Evolutionary conservation across 2,888 invertebrate genomes (phyloP), one percentile per base, ranked within the genome.

Genomic region (Pinctada fucata): DNA sequence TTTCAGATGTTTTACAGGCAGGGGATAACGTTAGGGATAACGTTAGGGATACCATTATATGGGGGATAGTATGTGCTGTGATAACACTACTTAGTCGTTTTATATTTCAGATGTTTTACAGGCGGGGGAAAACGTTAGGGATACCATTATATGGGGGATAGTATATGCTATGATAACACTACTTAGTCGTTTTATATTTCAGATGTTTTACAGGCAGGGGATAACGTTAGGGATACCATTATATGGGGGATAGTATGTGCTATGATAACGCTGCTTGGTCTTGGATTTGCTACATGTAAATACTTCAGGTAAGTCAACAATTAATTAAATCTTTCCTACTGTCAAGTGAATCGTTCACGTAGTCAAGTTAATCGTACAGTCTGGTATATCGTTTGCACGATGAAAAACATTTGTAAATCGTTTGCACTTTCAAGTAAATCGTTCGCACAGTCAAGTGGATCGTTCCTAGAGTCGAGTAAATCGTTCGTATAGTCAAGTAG

Each of bases 161-260:
- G 31, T 31, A 31, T 31, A 1, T 31, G 31, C 31, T 31, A 31
- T 31, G 31, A 31, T 31, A 31, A 31, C 31, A 31, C 31, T 31
- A 31, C 31, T 31, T 31, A 31, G 0, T 0, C 31, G 31, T 31
- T 31, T 31, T 31, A 31, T 31, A 31, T 31, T 31, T 1, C 31
- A 31, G 31, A 31, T 31, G 31, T 31, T 31, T 31, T 31, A 31
- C 31, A 31, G 31, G 31, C 31, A 31, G 31, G 50, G 6, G n/a
- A 64, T n/a, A 47, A 45, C n/a, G 45, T 49, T 16, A 5, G 63
- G n/a, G 64, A 65, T 10, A 72, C 76, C 10, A 10, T 79, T 3
- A 58, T 79, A 31, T 85, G 85, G 85, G 72, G 79, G 49, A 65
- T 82, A 31, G 73, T 84, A 10, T 85, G 85, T 82, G 64, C 82